Evolutionary conservation across 2,888 invertebrate genomes (phyloP).

Genomic region (Choreutis nemorana): DNA sequence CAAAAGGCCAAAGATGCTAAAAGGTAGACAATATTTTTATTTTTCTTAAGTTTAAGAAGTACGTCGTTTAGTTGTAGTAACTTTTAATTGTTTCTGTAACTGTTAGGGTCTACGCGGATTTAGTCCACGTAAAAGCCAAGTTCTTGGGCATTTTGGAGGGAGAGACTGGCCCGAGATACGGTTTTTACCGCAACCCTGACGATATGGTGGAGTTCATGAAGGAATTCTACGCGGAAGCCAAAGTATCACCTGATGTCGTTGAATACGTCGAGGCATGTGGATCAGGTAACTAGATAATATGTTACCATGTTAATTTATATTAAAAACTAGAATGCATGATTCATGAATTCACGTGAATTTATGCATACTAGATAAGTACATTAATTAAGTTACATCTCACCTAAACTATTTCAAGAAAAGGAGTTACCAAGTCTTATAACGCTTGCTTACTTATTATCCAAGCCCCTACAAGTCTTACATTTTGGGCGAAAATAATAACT

Average conservation of each 20-base stretch:
- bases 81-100: not conserved
- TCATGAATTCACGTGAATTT: too few relatives aligned
- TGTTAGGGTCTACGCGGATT: constrained; percentile 30
- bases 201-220: constrained; percentile 55
- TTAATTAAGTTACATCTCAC: too few relatives aligned
- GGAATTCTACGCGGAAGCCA: constrained; percentile 68
- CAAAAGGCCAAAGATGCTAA: constrained; percentile 71
- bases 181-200: constrained; percentile 16
- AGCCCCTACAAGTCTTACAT: too few relatives aligned
- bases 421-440: too few relatives aligned
- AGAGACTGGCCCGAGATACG: not conserved
- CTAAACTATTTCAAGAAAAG: too few relatives aligned
- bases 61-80: not conserved
- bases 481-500: too few relatives aligned
- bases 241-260: constrained; percentile 70
- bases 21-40: constrained; percentile 27
- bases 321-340: too few relatives aligned
- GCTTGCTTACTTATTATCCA: too few relatives aligned
- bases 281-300: constrained; percentile 51
- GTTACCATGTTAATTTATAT: too few relatives aligned
- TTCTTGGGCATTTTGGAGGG: constrained; percentile 13
- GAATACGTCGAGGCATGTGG: constrained; percentile 86
- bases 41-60: not conserved
- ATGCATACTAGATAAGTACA: too few relatives aligned
- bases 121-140: constrained; percentile 24